Evolutionary conservation across 2,797 vertebrate genomes (phyloP).

Genomic region (Clarias fuscus): DNA sequence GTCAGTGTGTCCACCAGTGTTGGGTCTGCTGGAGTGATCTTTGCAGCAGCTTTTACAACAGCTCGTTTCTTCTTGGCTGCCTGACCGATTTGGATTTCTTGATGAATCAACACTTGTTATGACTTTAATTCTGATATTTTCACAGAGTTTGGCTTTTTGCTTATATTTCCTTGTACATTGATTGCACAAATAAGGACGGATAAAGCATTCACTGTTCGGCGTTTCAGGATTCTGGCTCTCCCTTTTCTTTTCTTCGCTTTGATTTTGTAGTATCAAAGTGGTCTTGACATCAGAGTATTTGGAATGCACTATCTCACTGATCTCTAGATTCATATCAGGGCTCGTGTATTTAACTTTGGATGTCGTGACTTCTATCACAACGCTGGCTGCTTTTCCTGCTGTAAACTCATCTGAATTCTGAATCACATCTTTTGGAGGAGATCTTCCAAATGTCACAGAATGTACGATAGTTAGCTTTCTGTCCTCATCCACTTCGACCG

Average conservation of each 20-base stretch:
- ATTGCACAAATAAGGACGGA: slow-evolving; percentile 32
- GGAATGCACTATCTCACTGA: slow-evolving; percentile 66
- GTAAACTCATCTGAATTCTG: slow-evolving; percentile 59
- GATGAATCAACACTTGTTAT: slow-evolving; percentile 62
- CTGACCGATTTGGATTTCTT: slow-evolving; percentile 46
- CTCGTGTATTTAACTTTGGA: slow-evolving; percentile 69
- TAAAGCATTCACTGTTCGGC: slow-evolving; percentile 40
- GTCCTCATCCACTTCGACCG: slow-evolving; percentile 56
- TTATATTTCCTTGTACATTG: slow-evolving; percentile 30
- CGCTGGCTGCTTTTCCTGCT: slow-evolving; percentile 43
- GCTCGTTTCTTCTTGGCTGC: slow-evolving; percentile 57
- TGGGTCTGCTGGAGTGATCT: slow-evolving; percentile 31
- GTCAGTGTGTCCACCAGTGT: slow-evolving; percentile 43
- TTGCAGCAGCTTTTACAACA: slow-evolving; percentile 64
- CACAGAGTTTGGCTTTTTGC: slow-evolving; percentile 51
- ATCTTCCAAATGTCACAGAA: slow-evolving; percentile 66
- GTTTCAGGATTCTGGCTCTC: slow-evolving; percentile 40
- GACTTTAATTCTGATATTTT: slow-evolving; percentile 65
- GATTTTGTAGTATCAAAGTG: slow-evolving; percentile 61
- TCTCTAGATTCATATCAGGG: slow-evolving; percentile 75
- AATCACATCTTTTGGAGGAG: slow-evolving; percentile 66
- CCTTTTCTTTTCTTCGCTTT: slow-evolving; percentile 49
- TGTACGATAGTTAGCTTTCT: slow-evolving; percentile 71
- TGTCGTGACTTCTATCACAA: slow-evolving; percentile 63
- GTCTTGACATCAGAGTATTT: slow-evolving; percentile 60